These are phyloP conservation scores for Lepetodrilus schrolli DNA, from an alignment of 2,888 invertebrate genomes.

Conservation along the genomic window DNA sequence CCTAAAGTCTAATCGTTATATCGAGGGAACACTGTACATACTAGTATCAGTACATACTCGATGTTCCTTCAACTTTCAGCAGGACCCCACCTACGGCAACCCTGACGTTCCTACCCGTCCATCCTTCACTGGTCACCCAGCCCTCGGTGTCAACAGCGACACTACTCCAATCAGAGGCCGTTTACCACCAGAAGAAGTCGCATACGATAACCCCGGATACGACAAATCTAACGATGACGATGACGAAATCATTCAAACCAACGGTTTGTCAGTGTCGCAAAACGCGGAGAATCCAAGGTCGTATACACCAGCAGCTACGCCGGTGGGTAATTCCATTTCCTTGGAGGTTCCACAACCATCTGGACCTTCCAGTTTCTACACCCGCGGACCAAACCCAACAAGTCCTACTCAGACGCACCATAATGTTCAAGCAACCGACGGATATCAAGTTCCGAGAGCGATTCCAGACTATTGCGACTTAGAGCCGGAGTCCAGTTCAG, in stretches of 20 bases:
- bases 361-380: not conserved
- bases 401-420: no score
- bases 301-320: no score
- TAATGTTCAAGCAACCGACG: not conserved
- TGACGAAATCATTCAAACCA: no score
- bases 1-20: no score
- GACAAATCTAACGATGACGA: not conserved
- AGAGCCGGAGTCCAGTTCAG: not conserved
- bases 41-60: no score
- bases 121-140: not conserved
- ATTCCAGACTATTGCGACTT: not conserved
- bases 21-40: no score
- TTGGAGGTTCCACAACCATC: not conserved
- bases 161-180: not conserved
- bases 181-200: not conserved
- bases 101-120: not conserved
- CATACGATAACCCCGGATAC: slow-evolving; percentile 10
- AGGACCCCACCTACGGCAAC: no score
- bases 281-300: no score
- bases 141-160: not conserved
- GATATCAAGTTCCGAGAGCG: not conserved
- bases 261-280: no score
- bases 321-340: not conserved
- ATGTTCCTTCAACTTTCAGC: no score
- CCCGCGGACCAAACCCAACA: not conserved